Evolutionary conservation across 2,888 invertebrate species (phyloP), one percentile per base, ranked within the genome.

Genomic region (Mythimna loreyi): DNA sequence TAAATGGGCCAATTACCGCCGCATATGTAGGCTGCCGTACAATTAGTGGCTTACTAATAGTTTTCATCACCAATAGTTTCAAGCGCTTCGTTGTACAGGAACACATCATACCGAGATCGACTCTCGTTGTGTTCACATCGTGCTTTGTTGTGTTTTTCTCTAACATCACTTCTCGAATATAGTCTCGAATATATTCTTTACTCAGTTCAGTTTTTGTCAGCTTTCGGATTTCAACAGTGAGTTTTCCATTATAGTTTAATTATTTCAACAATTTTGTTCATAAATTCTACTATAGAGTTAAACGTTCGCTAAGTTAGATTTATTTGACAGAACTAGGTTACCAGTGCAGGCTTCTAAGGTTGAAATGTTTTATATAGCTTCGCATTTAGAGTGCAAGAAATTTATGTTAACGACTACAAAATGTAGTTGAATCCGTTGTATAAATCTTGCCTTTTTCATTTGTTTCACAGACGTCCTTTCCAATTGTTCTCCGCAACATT

Each of bases 1-100:
- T 95, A 96, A 95, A 96, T 96, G 94, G 95, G 87, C 90, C 96
- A 96, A 96, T 96, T 96, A 96, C 95, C 95, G 93, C 88, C 86
- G 89, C 82, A 89, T 92, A 95, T 95, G 95, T 95, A 95, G 95
- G 95, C 94, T 94, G 91, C 92, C 85, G 91, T 89, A 92, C 95
- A 96, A 95, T 96, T 96, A 96, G 95, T 94, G 88, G 89, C 86
- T 86, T 90, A 94, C 95, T 95, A 95, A 95, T 94, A 93, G 93
- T 94, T 95, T 95, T 94, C 95, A 96, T 95, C 94, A 94, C 91
- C 93, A 90, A 92, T 92, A 92, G 92, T 91, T 91, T 88, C 90
- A 89, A 90, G 88, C 91, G 89, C 86, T 89, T 78, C 89, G 80
- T 79, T 83, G 88, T 87, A 87, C 87, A 86, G 83, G 89, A 91